Evolutionary conservation across 1,140 invertebrate genomes (phyloP), one percentile per base, ranked within the genome.

Genomic region (Pogonus chalceus): DNA sequence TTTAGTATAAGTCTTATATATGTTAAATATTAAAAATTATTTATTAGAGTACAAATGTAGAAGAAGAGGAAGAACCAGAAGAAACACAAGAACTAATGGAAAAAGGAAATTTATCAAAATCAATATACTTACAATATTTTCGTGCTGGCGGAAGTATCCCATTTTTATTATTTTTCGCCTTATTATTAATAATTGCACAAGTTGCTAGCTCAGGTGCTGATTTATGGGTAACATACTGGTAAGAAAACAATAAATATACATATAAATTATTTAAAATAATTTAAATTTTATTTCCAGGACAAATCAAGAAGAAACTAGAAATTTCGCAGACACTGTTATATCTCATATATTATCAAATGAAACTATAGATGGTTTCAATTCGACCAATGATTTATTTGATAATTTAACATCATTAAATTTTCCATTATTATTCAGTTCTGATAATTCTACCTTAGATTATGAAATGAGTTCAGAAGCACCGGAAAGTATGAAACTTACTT

Each of bases 171-270:
- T 63, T 69, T 1, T 60, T 79, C 2, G 12, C 71, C 0, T 9
- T 68, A n/a, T 71, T 70, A 56, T 66, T 63, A 18, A 54, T 79
- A 20, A 49, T 78, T 3, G 72, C 79, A 3, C 74, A 80, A 24
- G 62, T 69, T 1, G 63, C 68, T 3, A 76, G 71, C 7, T 80
- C 74, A 35, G 73, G 72, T 0, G 77, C 74, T 23, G 87, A 90
- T 67, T 85, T 80, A 60, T 89, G 85, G 85, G 67, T 87, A 0
- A 80, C 81, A 20, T 78, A 77, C 52, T 89, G 86, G 87, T 76
- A 65, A 62, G 53, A 49, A 47, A 23, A 14, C 20, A 54, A 43
- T 9, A 7, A 48, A 18, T 56, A 52, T 35, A 52, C 49, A 21
- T 35, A 24, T 46, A 52, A 18, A 49, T 57, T 20, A 39, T 12